Evolutionary conservation across 2,113 vertebrate genomes (phyloP), one percentile per base, ranked within the genome.

Genomic region (Odobenus rosmarus): DNA sequence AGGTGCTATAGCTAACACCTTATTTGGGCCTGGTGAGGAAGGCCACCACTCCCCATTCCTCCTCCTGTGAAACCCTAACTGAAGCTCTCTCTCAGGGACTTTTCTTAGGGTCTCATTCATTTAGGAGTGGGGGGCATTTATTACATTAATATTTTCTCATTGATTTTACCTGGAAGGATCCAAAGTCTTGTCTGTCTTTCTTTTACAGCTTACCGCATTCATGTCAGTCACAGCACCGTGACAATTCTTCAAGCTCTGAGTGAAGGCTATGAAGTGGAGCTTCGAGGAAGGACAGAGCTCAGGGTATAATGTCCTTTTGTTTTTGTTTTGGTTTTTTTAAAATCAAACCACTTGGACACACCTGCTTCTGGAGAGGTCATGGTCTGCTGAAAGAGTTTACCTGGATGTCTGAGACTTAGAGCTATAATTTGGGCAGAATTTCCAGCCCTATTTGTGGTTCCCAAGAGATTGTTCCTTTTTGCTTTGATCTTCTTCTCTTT

Each of bases 131-230:
- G 49, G 18, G 19, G 1, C 6, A 83, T 72, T 94, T 87, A 71
- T 85, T 64, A 85, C 49, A 82, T 61, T 55, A 71, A 62, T 94
- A 51, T 79, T 16, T 89, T 84, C 36, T 95, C 49, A 57, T 49
- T 77, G 69, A 77, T 95, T 94, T 95, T 91, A 49, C 14, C 61
- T 74, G 39, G 90, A 88, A 74, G 10, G 13, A 93, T 57, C 18
- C n/a, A 89, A 86, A 91, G n/a, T 91, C 31, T 55, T 33, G 12
- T 10, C 49, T 95, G 28, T 36, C 55, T 83, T 95, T 98, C 72
- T 46, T 15, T 98, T 97, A 36, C 98, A 99, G 99, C 99, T 98
- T 99, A 99, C 98, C 99, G 99, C 98, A 99, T 99, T 97, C 99
- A 99, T 72, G 98, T 99, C 97, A 99, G 99, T 97, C 98, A 99